Evolutionary conservation across 2,113 vertebrate species (phyloP).

Genomic region (Pseudonaja textilis): DNA sequence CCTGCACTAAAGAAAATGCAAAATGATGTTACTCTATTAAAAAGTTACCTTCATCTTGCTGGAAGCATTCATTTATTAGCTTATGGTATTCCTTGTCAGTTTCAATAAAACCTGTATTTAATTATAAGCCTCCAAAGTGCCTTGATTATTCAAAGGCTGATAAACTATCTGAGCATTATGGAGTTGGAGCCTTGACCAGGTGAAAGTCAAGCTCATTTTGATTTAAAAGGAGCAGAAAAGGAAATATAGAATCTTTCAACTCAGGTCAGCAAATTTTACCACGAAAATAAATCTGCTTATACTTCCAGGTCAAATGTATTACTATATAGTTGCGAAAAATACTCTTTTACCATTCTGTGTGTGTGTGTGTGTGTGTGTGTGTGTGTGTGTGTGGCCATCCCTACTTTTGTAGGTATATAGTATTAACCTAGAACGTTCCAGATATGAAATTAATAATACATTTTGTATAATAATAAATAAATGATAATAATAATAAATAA

Average conservation of each 20-base stretch:
- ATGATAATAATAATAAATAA: too few species aligned
- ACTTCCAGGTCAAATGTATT: slow-evolving; percentile 7
- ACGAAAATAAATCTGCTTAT: not conserved
- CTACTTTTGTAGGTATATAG: not conserved
- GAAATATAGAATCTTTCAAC: fast-evolving
- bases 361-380: not conserved
- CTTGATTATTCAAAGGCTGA: not conserved
- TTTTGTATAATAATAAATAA: too few species aligned
- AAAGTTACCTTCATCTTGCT: slow-evolving; percentile 1
- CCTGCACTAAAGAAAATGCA: not conserved
- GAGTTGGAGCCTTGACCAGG: not conserved
- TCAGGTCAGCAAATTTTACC: not conserved
- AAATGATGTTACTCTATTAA: slow-evolving; percentile 8
- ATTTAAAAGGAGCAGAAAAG: slow-evolving; percentile 11
- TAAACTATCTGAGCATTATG: slow-evolving; percentile 24
- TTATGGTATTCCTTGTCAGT: slow-evolving; percentile 21
- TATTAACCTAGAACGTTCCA: slow-evolving; percentile 32
- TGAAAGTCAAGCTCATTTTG: not conserved
- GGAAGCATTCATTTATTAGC: not conserved
- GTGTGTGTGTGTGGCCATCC: not conserved
- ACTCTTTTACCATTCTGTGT: not conserved
- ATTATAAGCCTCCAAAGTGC: slow-evolving; percentile 4
- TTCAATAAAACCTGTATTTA: slow-evolving; percentile 24
- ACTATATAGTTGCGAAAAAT: not conserved
- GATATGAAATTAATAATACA: slow-evolving; percentile 36